Conservation (phyloP, 37 sponge, comb jelly and placozoan genomes). For the Cladorhizidae sp. region DNA sequence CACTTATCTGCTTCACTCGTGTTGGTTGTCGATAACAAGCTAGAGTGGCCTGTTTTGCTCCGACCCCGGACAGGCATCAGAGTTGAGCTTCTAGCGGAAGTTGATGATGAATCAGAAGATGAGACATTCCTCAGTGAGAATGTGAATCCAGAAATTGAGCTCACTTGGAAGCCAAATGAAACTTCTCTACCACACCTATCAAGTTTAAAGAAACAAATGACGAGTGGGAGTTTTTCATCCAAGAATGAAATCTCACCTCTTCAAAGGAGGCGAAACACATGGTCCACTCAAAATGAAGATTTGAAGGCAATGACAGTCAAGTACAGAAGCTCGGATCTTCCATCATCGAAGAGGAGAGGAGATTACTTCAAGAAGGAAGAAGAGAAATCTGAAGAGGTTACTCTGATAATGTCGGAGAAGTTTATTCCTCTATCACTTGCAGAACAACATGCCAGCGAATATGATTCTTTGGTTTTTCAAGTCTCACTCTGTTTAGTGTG, state of each 20-base stretch:
- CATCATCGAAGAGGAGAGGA: too few relatives aligned
- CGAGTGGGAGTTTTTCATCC: not conserved
- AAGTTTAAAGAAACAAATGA: not conserved
- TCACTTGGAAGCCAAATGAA: constrained; percentile 3
- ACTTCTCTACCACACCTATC: not conserved
- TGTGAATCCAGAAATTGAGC: not conserved
- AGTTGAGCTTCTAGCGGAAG: not conserved
- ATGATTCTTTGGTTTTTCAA: constrained; percentile 14
- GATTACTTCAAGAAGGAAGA: not conserved
- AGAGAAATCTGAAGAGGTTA: not conserved
- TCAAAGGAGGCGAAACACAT: not conserved
- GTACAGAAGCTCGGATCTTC: too few relatives aligned
- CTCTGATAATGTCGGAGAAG: constrained; percentile 5
- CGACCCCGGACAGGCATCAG: constrained; percentile 9
- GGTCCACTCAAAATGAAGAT: not conserved
- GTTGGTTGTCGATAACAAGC: constrained; percentile 8
- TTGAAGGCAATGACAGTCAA: not conserved
- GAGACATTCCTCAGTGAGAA: not conserved
- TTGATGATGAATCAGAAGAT: not conserved
- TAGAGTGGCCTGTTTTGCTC: constrained; percentile 18
- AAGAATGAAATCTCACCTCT: not conserved
- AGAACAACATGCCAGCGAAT: not conserved
- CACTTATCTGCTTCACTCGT: constrained; percentile 20
- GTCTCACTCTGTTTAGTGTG: constrained; percentile 9
- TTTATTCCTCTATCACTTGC: not conserved